Percentiles rank a stretch among this genome's conserved stretches.
phyloP scores from a whole-genome alignment of 1,140 invertebrate species.

The Asbolus verrucosus region DNA sequence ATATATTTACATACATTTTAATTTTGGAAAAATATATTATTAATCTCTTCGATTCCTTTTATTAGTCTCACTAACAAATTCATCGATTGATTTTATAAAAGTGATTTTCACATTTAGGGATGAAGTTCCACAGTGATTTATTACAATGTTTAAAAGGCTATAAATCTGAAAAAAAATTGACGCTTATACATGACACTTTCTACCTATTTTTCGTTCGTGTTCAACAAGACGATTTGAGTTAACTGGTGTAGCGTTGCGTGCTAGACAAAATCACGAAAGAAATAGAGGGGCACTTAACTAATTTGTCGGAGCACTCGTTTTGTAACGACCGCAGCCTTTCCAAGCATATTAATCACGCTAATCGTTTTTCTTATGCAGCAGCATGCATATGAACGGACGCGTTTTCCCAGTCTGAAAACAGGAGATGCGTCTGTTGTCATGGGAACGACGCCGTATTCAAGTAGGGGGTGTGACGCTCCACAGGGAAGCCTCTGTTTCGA shows the following conservation, averaged over 20 bases:
- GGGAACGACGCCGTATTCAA: conserved; percentile 47
- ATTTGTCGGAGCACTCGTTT: conserved; percentile 46
- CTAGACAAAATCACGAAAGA: conserved; percentile 49
- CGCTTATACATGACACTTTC: conserved; percentile 16
- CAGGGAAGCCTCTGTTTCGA: conserved; percentile 15
- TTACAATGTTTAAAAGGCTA: neutral
- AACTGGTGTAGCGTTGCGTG: conserved; percentile 46
- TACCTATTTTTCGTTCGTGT: conserved; percentile 28
- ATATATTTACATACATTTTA: too few species aligned
- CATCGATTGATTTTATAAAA: neutral
- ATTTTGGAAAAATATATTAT: too few species aligned
- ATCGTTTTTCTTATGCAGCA: conserved; percentile 39
- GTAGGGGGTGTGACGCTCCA: conserved; percentile 45
- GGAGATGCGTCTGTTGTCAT: conserved; percentile 55
- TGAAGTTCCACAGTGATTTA: conserved; percentile 4
- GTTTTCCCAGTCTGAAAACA: conserved; percentile 31
- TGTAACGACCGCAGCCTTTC: conserved; percentile 29
- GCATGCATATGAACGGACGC: conserved; percentile 36
- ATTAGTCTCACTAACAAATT: too few species aligned
- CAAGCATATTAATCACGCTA: conserved; percentile 34
- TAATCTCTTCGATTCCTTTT: too few species aligned
- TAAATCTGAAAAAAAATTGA: conserved; percentile 6
- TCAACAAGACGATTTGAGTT: conserved; percentile 19
- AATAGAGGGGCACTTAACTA: conserved; percentile 52
- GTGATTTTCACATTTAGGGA: neutral